Percentiles rank a stretch among this genome's conserved stretches.
Conservation (phyloP, 1,140 invertebrate genomes). For the Solenopsis invicta region DNA sequence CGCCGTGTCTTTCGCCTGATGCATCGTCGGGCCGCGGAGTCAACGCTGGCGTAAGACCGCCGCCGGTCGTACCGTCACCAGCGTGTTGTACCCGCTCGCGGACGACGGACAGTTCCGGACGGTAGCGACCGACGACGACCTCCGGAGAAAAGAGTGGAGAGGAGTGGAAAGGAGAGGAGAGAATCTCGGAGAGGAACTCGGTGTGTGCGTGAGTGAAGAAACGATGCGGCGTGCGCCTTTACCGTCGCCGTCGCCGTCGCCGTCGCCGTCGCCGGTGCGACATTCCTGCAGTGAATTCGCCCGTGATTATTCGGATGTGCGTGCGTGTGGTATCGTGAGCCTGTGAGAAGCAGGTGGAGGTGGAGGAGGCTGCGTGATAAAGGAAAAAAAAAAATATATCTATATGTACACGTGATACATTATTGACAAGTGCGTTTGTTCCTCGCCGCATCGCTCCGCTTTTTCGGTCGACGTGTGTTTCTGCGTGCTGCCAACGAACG, state of each 20-base stretch:
- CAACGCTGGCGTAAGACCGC: slow-evolving; percentile 1
- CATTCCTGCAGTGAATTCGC: slow-evolving; percentile 1
- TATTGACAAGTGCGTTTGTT: slow-evolving; percentile 19
- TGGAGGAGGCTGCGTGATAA: not conserved
- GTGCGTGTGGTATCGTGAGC: slow-evolving; percentile 21
- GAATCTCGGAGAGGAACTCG: too few relatives aligned
- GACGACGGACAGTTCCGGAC: slow-evolving; percentile 6
- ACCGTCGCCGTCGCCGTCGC: not conserved
- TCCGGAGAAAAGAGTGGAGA: too few relatives aligned
- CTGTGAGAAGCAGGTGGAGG: slow-evolving; percentile 5
- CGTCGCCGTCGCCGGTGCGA: not conserved
- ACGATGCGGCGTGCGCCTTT: slow-evolving; percentile 45
- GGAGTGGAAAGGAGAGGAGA: not conserved
- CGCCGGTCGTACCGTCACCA: too few relatives aligned
- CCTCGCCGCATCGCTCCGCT: not conserved
- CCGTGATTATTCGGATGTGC: slow-evolving; percentile 18
- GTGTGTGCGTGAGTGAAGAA: slow-evolving; percentile 26
- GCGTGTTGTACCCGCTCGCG: not conserved
- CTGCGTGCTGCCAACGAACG: not conserved
- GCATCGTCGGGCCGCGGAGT: slow-evolving; percentile 18
- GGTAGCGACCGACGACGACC: slow-evolving; percentile 48
- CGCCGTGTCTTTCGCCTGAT: slow-evolving; percentile 29
- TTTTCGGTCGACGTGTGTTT: not conserved
- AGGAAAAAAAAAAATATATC: not conserved
- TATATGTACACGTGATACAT: slow-evolving; percentile 1